phyloP scores from a whole-genome alignment of 2,888 invertebrate species.

The Eristalis pertinax region DNA sequence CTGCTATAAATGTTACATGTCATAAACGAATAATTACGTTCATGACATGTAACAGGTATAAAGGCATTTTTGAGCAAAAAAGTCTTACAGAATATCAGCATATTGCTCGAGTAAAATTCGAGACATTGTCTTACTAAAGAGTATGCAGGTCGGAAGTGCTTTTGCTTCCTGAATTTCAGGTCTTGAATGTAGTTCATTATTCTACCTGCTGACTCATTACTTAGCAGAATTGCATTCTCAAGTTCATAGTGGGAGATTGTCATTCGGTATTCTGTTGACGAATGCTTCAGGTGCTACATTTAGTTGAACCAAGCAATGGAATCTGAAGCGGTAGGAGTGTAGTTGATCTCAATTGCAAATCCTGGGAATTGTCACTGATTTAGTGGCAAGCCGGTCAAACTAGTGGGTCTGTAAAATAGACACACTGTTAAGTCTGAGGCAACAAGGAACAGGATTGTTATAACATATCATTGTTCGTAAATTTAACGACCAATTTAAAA shows the following conservation, averaged over 20 bases:
- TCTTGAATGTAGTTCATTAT: not conserved
- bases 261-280: not conserved
- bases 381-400: slow-evolving; percentile 31
- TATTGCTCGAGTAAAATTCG: not conserved
- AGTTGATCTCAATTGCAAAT: slow-evolving; percentile 50
- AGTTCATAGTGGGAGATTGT: slow-evolving; percentile 29
- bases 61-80: not conserved
- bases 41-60: no score
- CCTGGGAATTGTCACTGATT: slow-evolving; percentile 43
- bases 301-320: not conserved
- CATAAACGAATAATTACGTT: not conserved
- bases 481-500: not conserved
- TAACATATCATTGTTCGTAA: not conserved
- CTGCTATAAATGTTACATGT: not conserved
- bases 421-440: not conserved
- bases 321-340: not conserved
- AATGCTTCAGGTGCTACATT: not conserved
- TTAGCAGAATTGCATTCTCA: slow-evolving; percentile 1
- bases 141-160: slow-evolving; percentile 8
- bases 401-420: slow-evolving; percentile 1
- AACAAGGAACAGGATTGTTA: not conserved
- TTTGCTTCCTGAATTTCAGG: slow-evolving; percentile 6
- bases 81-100: not conserved
- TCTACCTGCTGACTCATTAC: not conserved
- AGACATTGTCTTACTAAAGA: no score